Evolutionary conservation across 2,888 invertebrate species (phyloP).

Genomic region (Amiota mariae): DNA sequence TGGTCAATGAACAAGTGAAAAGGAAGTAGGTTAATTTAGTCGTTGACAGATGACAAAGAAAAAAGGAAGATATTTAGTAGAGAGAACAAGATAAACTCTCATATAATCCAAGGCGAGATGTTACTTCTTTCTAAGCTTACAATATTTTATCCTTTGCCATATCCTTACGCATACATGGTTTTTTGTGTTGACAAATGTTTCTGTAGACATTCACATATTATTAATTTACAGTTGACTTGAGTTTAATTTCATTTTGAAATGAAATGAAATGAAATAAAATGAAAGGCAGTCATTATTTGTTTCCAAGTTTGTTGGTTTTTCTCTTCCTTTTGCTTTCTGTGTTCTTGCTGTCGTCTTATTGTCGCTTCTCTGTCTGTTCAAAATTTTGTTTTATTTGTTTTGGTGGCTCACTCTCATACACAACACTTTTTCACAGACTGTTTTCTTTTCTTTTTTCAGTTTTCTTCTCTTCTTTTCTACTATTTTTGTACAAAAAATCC

Average conservation of each 20-base stretch:
- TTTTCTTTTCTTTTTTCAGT: conserved; percentile 47
- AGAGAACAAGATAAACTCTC: conserved; percentile 43
- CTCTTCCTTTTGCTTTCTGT: conserved; percentile 12
- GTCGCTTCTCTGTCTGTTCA: conserved; percentile 2
- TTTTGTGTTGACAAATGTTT: too few relatives aligned
- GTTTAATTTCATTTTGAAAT: conserved; percentile 64
- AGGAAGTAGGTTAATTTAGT: conserved; percentile 47
- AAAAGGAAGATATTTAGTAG: conserved; percentile 62
- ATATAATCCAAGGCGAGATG: conserved; percentile 58
- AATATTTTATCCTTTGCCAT: conserved; percentile 62
- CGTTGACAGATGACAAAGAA: conserved; percentile 62
- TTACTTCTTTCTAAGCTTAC: conserved; percentile 49
- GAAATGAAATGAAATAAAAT: conserved; percentile 57
- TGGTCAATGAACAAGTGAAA: conserved; percentile 46
- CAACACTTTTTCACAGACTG: conserved; percentile 20
- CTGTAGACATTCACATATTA: not conserved
- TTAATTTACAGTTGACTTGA: not conserved
- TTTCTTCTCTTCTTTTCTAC: conserved; percentile 48
- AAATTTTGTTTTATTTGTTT: not conserved
- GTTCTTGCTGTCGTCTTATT: conserved; percentile 26
- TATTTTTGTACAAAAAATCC: conserved; percentile 51
- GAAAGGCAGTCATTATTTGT: conserved; percentile 56
- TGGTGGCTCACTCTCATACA: conserved; percentile 33
- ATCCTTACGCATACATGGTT: conserved; percentile 48
- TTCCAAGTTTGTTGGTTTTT: conserved; percentile 44